phyloP scores from a whole-genome alignment of 1,140 invertebrate genomes.

The Pseudomyrmex pallidus region DNA sequence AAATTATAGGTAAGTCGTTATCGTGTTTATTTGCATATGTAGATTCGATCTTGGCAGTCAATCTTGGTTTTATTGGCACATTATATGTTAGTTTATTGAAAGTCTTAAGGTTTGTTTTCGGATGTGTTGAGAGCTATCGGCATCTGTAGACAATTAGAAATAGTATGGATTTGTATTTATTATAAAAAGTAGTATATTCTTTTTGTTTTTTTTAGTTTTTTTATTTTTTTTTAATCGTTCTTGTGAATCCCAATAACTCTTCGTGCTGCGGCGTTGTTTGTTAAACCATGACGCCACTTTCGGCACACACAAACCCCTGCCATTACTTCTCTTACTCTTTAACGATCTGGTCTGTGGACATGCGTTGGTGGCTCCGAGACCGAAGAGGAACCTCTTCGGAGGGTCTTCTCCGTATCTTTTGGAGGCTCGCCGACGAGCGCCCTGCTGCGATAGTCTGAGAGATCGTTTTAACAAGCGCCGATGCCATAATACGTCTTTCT shows the following conservation, averaged over 20 bases:
- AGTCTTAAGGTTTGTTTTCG: neutral
- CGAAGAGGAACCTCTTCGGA: constrained; percentile 46
- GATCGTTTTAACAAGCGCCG: constrained; percentile 76
- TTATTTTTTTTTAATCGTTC: constrained; percentile 32
- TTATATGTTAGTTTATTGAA: neutral
- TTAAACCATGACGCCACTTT: constrained; percentile 68
- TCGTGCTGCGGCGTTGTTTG: constrained; percentile 18
- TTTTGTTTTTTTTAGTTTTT: neutral
- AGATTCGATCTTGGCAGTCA: neutral
- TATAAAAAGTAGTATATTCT: neutral
- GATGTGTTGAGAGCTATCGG: constrained; percentile 6
- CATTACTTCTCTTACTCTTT: constrained; percentile 75
- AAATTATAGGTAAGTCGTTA: neutral
- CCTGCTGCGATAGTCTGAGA: constrained; percentile 77
- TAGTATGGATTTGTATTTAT: too few species aligned
- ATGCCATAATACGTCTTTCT: constrained; percentile 71
- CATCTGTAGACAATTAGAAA: too few species aligned
- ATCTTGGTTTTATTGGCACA: neutral
- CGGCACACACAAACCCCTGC: constrained; percentile 61
- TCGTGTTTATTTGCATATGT: neutral
- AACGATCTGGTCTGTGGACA: constrained; percentile 76
- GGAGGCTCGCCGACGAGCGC: constrained; percentile 72
- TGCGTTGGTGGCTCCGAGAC: constrained; percentile 67
- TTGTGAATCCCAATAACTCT: neutral
- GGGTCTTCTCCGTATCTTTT: constrained; percentile 56